Evolutionary conservation across 1,140 invertebrate species (phyloP).

Genomic region (Hypothenemus hampei): DNA sequence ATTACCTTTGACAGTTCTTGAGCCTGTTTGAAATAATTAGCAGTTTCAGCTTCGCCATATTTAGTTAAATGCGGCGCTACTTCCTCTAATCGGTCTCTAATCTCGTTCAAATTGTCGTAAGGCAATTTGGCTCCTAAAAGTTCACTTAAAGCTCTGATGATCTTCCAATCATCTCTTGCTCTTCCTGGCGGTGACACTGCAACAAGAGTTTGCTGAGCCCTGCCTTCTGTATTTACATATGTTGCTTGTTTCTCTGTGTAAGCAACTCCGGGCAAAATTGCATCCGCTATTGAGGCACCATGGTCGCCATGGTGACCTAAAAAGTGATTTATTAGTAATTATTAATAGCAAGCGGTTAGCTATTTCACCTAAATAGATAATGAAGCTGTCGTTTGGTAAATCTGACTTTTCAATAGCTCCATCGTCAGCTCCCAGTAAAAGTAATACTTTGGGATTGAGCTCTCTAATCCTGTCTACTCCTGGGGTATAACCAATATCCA

Average conservation of each 20-base stretch:
- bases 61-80: conserved; percentile 84
- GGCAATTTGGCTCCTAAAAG: conserved; percentile 77
- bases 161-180: conserved; percentile 98
- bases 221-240: conserved; percentile 96
- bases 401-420: conserved; percentile 70
- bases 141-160: conserved; percentile 72
- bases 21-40: conserved; percentile 78
- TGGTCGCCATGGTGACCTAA: conserved; percentile 92
- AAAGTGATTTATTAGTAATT: too few species aligned
- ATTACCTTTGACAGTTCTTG: conserved; percentile 37
- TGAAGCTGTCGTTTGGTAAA: conserved; percentile 75
- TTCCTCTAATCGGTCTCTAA: conserved; percentile 76
- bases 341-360: neutral
- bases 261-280: conserved; percentile 92
- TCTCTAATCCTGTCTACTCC: conserved; percentile 67
- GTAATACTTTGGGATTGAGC: conserved; percentile 75
- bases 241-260: conserved; percentile 97
- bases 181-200: conserved; percentile 92
- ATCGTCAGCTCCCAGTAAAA: conserved; percentile 90
- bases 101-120: conserved; percentile 83
- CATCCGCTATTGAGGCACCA: conserved; percentile 90
- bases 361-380: conserved; percentile 86
- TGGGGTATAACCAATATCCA: conserved; percentile 90
- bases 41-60: conserved; percentile 77
- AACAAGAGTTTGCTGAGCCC: conserved; percentile 86